phyloP scores from a whole-genome alignment of 2,113 vertebrate species.

The Rhinopomastus cyanomelas region DNA sequence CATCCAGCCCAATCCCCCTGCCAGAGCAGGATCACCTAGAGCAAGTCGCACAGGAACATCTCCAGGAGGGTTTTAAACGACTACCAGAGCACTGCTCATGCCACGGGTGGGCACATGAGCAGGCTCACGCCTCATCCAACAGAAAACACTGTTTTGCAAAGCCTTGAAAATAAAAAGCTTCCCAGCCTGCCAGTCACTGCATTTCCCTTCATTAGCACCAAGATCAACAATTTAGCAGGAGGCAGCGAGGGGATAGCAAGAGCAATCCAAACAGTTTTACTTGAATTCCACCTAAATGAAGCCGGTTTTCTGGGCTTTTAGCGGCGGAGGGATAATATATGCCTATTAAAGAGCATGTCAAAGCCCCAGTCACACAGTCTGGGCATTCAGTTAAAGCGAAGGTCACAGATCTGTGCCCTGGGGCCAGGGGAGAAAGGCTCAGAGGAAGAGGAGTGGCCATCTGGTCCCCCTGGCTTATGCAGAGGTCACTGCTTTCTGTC shows the following conservation, averaged over 20 bases:
- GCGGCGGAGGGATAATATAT: slow-evolving; percentile 36
- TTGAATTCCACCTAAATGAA: slow-evolving; percentile 60
- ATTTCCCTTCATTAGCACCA: slow-evolving; percentile 51
- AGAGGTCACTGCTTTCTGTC: slow-evolving; percentile 86
- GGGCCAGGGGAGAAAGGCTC: slow-evolving; percentile 77
- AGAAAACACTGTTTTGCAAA: not conserved
- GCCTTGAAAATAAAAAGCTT: slow-evolving; percentile 20
- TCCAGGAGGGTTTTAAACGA: too few relatives aligned
- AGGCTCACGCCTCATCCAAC: not conserved
- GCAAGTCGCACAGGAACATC: too few relatives aligned
- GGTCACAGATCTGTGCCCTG: slow-evolving; percentile 73
- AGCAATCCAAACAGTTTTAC: slow-evolving; percentile 63
- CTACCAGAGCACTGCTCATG: not conserved
- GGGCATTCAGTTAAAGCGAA: slow-evolving; percentile 63
- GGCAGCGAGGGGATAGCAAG: slow-evolving; percentile 38
- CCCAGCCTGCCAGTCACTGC: not conserved
- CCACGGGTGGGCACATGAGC: not conserved
- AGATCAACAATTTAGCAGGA: slow-evolving; percentile 54
- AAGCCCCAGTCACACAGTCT: slow-evolving; percentile 56
- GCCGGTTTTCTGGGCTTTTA: slow-evolving; percentile 51
- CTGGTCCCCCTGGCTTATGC: slow-evolving; percentile 81
- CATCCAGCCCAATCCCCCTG: too few relatives aligned
- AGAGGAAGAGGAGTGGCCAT: slow-evolving; percentile 81
- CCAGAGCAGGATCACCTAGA: too few relatives aligned
- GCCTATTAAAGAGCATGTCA: slow-evolving; percentile 65